Evolutionary conservation across 2,888 invertebrate species (phyloP).

Genomic region (Volucella inanis): DNA sequence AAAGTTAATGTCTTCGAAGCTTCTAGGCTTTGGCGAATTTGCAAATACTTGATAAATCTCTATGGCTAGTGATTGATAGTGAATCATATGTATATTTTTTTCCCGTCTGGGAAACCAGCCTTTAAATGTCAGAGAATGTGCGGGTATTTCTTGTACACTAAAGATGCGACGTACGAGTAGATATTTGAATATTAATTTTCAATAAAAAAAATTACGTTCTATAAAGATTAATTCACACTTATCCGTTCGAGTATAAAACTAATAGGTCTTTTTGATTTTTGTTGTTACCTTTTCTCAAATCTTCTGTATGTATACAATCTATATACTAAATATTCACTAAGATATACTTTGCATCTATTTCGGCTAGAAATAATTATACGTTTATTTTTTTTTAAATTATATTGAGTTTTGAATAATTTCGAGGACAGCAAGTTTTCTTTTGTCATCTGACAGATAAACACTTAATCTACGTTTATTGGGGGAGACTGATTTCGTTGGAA

Average conservation of each 20-base stretch:
- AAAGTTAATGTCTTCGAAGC: constrained; percentile 13
- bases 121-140: not conserved
- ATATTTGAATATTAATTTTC: no score
- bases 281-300: no score
- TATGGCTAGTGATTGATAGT: not conserved
- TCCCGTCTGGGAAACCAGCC: constrained; percentile 13
- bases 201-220: no score
- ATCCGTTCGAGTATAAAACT: no score
- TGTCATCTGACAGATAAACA: constrained; percentile 20
- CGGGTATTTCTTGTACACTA: no score
- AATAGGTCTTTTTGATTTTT: no score
- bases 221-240: no score
- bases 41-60: not conserved
- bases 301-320: no score
- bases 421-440: constrained; percentile 63
- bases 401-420: constrained; percentile 32
- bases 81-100: constrained; percentile 4
- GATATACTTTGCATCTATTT: constrained; percentile 21
- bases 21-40: constrained; percentile 26
- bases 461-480: not conserved
- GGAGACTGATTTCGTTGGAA: no score
- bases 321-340: constrained; percentile 12
- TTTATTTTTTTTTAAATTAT: no score
- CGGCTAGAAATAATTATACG: constrained; percentile 7
- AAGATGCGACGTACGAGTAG: no score